Base-by-base conservation (phyloP, 2,888 invertebrate genomes). In the Spodoptera littoralis region DNA sequence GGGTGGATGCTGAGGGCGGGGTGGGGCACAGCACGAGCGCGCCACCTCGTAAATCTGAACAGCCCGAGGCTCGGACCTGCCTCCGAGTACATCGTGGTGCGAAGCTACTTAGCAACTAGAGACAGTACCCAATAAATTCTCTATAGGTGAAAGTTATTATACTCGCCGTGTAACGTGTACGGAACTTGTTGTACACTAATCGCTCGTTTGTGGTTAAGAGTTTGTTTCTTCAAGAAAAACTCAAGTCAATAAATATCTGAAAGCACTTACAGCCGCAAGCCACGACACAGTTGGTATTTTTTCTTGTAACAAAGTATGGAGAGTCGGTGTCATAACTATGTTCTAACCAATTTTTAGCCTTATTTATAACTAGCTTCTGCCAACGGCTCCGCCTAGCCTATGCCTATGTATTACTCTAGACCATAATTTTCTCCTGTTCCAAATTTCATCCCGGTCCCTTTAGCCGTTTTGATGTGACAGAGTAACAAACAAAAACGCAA, bases 21-120 rank as follows among this genome's bases (percentile, higher is more conserved):
- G 86, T 81, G 82, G 84, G 79, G 79, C 82, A 63, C 71, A 79
- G 87, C 88, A 91, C 89, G 88, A 88, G 84, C 86, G 85, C 84
- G 87, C 88, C 88, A 90, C 88, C 86, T 89, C 90, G 84, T 91
- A 90, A 91, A 91, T 90, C 88, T 87, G 87, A 81, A 79, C 82
- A 80, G 87, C 87, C 86, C 73, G 81, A 78, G 88, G 89, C 88
- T 77, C 75, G 77, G 82, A 80, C 81, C 85, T 77, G 82, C 83
- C 73, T 77, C 73, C 57, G 72, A 83, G 81, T 78, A 78, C 79
- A 70, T 80, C 79, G 74, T 76, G 76, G 77, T 76, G 79, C 79
- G 75, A 73, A 79, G 82, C 83, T 88, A 85, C 85, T 87, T 84
- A 89, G 82, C 81, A 80, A 82, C 82, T 79, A 83, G 81, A 84